These are phyloP conservation scores for Apodemus sylvaticus DNA, from an alignment of 2,113 vertebrate species.

Conservation along the genomic window DNA sequence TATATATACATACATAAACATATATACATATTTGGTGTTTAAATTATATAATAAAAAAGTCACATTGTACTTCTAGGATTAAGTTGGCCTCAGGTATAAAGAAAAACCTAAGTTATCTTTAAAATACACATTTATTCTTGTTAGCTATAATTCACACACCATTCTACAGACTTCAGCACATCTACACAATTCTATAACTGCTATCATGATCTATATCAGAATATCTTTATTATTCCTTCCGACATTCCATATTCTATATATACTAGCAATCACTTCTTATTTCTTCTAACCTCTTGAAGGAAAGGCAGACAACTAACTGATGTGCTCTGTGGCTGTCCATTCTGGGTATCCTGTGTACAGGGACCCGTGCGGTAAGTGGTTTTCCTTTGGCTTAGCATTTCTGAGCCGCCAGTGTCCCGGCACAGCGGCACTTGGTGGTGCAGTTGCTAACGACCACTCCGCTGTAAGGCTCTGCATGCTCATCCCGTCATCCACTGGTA, in stretches of 20 bases:
- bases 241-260: neutral
- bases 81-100: constrained; percentile 22
- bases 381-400: neutral
- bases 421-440: neutral
- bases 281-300: neutral
- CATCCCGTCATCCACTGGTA: neutral
- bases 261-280: neutral
- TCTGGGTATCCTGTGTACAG: neutral
- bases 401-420: neutral
- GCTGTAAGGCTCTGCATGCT: neutral
- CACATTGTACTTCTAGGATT: neutral
- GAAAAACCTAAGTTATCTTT: constrained; percentile 18
- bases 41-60: constrained; percentile 45
- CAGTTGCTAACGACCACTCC: neutral
- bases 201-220: neutral
- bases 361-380: neutral
- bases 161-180: neutral
- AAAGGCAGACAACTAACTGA: neutral
- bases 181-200: neutral
- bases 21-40: neutral
- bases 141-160: neutral
- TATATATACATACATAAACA: neutral
- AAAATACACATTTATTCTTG: neutral
- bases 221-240: neutral
- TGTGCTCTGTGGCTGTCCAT: neutral